Base-by-base conservation (phyloP, 64 coral and sea anemone genomes). In the Cladopsammia gracilis region DNA sequence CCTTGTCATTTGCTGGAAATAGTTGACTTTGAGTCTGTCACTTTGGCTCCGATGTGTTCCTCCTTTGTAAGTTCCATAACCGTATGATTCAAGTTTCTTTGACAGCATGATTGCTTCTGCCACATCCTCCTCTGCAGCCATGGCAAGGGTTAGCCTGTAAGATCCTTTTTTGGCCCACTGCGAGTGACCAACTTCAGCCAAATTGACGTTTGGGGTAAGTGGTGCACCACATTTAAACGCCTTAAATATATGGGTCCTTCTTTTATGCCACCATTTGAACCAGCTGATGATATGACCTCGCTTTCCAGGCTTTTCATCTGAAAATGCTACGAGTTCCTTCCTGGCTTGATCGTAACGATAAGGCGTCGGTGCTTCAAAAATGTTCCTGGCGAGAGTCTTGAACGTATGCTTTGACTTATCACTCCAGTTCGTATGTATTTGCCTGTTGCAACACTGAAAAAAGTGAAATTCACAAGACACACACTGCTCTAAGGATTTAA, bases 211-310 rank as follows among this genome's bases (percentile, higher is more conserved):
- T 70, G 84, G 83, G 6, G 64, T 79, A 22, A 86, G 76, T 48
- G 62, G 75, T 43, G 89, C 48, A 25, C 48, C 58, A 51, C 72
- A 77, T 87, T 93, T 93, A 79, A 93, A 93, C 62, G 92, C 92
- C 10, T 79, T 88, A 76, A 87, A 86, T 58, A 93, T 79, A 61
- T 93, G 92, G 19, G 73, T 87, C 62, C 64, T 79, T 23, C 92
- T 87, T 64, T 78, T 56, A 46, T 93, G 82, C 92, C 92, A 88
- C 84, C 91, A 93, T 51, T 93, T 77, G 18, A 93, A 78, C 91
- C 91, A 93, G 51, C 73, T 45, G 44, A 76, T 48, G 26, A 93
- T 43, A 46, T 87, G 75, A 42, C 91, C 73, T 48, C 83, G 70
- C 58, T 87, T 88, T 24, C 48, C 57, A 77, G 70, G 82, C 62